Percentiles rank a stretch among this genome's conserved stretches.
phyloP scores from a whole-genome alignment of 2,113 vertebrate species.

The Emydura subglobosa region DNA sequence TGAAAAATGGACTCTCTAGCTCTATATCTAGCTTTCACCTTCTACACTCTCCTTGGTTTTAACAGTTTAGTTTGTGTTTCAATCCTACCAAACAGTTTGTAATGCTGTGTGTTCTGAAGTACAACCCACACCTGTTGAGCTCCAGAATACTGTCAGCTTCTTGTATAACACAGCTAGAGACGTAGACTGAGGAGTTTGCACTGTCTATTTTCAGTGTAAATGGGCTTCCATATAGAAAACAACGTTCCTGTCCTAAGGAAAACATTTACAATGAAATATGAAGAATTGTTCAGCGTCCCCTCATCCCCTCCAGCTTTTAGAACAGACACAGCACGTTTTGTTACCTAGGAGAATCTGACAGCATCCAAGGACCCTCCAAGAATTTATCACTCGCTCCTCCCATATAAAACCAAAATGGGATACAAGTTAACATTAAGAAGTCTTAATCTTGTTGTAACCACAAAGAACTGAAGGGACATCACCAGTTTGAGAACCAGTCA shows the following conservation, averaged over 20 bases:
- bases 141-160: neutral
- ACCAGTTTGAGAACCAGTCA: neutral
- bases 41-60: neutral
- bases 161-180: neutral
- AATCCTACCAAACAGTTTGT: neutral
- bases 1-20: neutral
- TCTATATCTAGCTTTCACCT: neutral
- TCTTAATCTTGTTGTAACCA: neutral
- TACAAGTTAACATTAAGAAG: neutral
- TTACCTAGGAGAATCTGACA: neutral
- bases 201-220: neutral
- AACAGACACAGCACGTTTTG: neutral
- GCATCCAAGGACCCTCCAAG: neutral
- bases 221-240: neutral
- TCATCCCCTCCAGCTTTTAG: neutral
- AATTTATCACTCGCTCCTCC: neutral
- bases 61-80: constrained; percentile 2
- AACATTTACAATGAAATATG: neutral
- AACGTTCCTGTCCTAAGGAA: neutral
- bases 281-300: neutral
- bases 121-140: neutral
- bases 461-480: neutral
- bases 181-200: neutral
- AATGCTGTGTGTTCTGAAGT: neutral
- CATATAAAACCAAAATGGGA: neutral